Base-by-base conservation (phyloP, 64 coral and sea anemone genomes). In the Montipora efflorescens region DNA sequence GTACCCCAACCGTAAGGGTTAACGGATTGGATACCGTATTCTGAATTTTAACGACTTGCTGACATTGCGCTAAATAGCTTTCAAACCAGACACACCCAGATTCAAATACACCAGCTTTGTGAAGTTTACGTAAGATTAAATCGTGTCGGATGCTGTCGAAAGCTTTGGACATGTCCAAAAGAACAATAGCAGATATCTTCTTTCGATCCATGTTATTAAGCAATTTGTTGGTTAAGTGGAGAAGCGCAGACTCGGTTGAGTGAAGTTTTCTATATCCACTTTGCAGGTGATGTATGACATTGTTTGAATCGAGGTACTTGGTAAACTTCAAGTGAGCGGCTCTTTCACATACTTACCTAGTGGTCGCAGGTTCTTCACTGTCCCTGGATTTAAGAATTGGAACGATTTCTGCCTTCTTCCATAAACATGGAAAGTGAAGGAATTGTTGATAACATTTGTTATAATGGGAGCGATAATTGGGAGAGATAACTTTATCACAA, bases 391-490 rank as follows among this genome's bases (percentile, higher is more conserved):
- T 90, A 62, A 66, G 52, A n/a, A 75, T 77, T 59, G 75, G 75
- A 77, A 78, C 53, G 18, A 78, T 28, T 78, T 64, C 88, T 55
- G 88, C 83, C 47, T 57, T 73, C 46, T 91, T 91, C 90, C 90
- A 91, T 13, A 57, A 8, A 18, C 49, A 23, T 87, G 92, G 74
- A 75, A 72, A 49, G 44, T 13, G 48, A 94, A 94, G 49, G 92
- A 94, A 25, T 55, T 55, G 52, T 89, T 94, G 10, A 89, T 88
- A 74, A 89, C 59, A 43, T 53, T 83, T 22, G 84, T 95, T 49
- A 95, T 76, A 47, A 84, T 59, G 6, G 71, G 93, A 52, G 84
- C 74, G 36, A 77, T 90, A 46, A 90, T 58, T 68, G 87, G 93
- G 66, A 78, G 87, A 87, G 19, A 20, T 61, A 12, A 81, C 77